Evolutionary conservation across 2,888 invertebrate genomes (phyloP).

Genomic region (Pyrrhosoma nymphula): DNA sequence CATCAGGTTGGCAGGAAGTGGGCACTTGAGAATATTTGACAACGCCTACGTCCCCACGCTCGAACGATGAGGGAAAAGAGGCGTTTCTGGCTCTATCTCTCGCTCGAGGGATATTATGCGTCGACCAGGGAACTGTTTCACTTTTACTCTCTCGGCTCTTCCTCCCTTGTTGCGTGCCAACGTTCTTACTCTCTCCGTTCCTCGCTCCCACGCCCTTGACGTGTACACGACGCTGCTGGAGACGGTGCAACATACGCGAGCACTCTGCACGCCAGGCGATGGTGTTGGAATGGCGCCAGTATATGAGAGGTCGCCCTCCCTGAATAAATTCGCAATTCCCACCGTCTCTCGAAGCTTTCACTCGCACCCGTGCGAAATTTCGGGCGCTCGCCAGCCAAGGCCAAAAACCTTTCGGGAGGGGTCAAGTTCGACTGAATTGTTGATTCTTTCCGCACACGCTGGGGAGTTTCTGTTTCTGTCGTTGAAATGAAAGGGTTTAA

Average conservation of each 20-base stretch:
- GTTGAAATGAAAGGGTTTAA: not conserved
- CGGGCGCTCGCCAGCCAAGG: conserved; percentile 51
- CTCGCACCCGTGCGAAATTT: conserved; percentile 23
- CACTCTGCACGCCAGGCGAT: not conserved
- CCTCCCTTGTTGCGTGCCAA: not conserved
- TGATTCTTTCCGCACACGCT: not conserved
- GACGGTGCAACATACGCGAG: not conserved
- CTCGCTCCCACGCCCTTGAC: not conserved
- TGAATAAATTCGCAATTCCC: conserved; percentile 60
- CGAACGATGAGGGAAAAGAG: not conserved
- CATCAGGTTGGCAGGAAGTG: conserved; percentile 5
- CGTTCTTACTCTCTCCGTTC: no score
- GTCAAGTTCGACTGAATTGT: not conserved
- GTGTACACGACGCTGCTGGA: not conserved
- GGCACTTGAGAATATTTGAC: not conserved
- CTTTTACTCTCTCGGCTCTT: no score
- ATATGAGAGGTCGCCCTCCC: not conserved
- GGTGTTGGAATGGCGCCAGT: conserved; percentile 28
- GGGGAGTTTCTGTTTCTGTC: not conserved
- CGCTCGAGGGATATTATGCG: not conserved
- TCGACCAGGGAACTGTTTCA: not conserved
- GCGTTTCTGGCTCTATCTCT: not conserved
- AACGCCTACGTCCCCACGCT: not conserved
- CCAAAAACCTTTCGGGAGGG: conserved; percentile 28
- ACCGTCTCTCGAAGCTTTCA: conserved; percentile 29